A percentile compares a stretch with the other conserved stretches of the same genome.
Conservation (phyloP, 1,140 invertebrate species). For the Megalonaias nervosa region DNA sequence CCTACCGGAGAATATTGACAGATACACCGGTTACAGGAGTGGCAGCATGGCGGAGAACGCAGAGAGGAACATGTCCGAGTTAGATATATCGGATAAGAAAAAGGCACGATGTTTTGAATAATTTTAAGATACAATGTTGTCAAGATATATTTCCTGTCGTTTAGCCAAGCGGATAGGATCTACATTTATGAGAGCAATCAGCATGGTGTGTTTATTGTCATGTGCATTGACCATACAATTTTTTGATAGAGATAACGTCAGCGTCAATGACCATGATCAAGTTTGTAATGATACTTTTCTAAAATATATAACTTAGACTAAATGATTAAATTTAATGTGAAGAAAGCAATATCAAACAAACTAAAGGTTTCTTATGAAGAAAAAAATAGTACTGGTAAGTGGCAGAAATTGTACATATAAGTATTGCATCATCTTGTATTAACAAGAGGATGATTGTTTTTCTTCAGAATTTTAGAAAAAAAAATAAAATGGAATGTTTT, state of each 20-base stretch:
- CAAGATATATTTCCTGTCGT: conserved; percentile 54
- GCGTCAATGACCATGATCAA: background rate
- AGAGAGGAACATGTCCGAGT: conserved; percentile 56
- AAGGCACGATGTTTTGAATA: conserved; percentile 61
- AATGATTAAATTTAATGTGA: background rate
- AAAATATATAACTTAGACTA: conserved; percentile 2
- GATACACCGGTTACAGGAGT: no score
- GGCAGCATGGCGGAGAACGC: conserved; percentile 68
- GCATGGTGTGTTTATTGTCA: conserved; percentile 37
- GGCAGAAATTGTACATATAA: no score
- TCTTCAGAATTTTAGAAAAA: no score
- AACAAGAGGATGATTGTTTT: no score
- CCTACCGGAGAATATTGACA: no score
- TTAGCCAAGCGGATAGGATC: conserved; percentile 59
- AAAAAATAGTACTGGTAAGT: no score
- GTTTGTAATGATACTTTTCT: background rate
- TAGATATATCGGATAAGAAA: conserved; percentile 59
- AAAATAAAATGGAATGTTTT: no score
- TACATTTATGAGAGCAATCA: conserved; percentile 49
- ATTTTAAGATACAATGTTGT: conserved; percentile 54
- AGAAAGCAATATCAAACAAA: background rate
- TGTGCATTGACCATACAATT: conserved; percentile 30
- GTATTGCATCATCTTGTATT: background rate
- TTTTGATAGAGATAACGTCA: background rate
- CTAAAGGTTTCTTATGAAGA: background rate